Percentiles rank a stretch among this genome's conserved stretches.
Conservation (phyloP, 1,140 invertebrate species). For the Diabrotica virgifera region DNA sequence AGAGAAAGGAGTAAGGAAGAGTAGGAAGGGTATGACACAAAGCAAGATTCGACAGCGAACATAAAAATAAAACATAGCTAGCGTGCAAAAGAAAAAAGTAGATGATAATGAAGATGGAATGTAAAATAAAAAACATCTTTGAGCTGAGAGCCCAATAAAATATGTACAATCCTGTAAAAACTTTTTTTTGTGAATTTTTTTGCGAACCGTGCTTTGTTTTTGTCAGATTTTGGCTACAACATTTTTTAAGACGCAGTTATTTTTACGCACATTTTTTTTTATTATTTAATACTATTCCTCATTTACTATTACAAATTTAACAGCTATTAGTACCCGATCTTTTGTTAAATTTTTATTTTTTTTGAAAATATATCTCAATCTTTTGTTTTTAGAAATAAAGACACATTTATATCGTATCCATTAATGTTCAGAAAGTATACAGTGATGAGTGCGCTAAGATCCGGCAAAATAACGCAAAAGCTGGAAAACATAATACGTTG, state of each 20-base stretch:
- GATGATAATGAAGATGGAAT: constrained; percentile 31
- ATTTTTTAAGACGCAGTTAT: not conserved
- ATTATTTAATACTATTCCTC: too few species aligned
- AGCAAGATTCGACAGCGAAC: constrained; percentile 49
- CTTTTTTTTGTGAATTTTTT: not conserved
- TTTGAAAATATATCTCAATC: too few species aligned
- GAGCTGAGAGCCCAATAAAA: constrained; percentile 48
- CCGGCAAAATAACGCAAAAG: too few species aligned
- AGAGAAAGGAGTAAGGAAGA: constrained; percentile 21
- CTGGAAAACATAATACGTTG: too few species aligned
- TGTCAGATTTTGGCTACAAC: constrained; percentile 18
- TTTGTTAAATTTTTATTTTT: too few species aligned
- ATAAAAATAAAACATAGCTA: constrained; percentile 38
- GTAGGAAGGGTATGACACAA: constrained; percentile 40
- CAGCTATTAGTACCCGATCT: too few species aligned
- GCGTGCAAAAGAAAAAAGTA: constrained; percentile 33
- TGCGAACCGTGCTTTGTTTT: constrained; percentile 49
- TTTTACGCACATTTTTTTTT: too few species aligned
- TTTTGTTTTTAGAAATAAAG: too few species aligned
- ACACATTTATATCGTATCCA: too few species aligned
- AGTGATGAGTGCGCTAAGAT: too few species aligned
- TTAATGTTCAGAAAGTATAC: too few species aligned
- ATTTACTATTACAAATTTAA: too few species aligned
- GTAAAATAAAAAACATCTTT: constrained; percentile 25
- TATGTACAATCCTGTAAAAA: not conserved